A percentile compares a stretch with the other conserved stretches of the same genome.
Evolutionary conservation across 2,888 invertebrate species (phyloP).

Genomic region (Archips crataeganus): DNA sequence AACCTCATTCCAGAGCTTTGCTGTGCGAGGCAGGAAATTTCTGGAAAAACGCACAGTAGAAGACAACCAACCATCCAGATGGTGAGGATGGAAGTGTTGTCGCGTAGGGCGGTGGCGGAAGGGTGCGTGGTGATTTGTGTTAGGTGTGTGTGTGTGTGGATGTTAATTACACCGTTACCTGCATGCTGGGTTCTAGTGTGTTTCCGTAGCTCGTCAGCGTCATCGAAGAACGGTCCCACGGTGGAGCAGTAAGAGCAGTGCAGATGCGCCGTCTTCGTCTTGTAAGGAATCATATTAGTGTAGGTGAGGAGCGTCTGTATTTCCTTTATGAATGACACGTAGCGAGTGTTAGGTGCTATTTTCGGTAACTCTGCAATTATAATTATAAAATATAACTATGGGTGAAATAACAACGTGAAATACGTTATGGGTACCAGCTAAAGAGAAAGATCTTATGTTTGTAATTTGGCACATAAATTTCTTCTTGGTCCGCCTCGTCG

Average conservation of each 20-base stretch:
- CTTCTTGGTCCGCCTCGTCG: too few relatives aligned
- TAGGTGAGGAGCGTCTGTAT: slow-evolving; percentile 58
- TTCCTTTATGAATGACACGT: slow-evolving; percentile 56
- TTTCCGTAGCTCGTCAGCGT: slow-evolving; percentile 55
- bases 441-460: too few relatives aligned
- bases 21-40: too few relatives aligned
- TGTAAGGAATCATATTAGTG: slow-evolving; percentile 69
- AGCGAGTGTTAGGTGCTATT: slow-evolving; percentile 46
- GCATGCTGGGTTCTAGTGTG: slow-evolving; percentile 60
- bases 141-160: not conserved
- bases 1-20: too few relatives aligned
- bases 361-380: not conserved
- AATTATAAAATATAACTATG: not conserved
- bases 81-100: too few relatives aligned
- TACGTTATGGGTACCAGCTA: too few relatives aligned
- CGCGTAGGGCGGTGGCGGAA: too few relatives aligned
- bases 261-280: slow-evolving; percentile 53
- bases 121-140: too few relatives aligned
- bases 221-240: slow-evolving; percentile 52
- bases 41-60: too few relatives aligned
- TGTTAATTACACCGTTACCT: not conserved
- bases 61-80: too few relatives aligned
- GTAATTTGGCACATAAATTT: too few relatives aligned
- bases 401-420: too few relatives aligned
- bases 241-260: slow-evolving; percentile 66